These are phyloP conservation scores for Phengaris arion DNA, from an alignment of 2,888 invertebrate species.

Conservation along the genomic window DNA sequence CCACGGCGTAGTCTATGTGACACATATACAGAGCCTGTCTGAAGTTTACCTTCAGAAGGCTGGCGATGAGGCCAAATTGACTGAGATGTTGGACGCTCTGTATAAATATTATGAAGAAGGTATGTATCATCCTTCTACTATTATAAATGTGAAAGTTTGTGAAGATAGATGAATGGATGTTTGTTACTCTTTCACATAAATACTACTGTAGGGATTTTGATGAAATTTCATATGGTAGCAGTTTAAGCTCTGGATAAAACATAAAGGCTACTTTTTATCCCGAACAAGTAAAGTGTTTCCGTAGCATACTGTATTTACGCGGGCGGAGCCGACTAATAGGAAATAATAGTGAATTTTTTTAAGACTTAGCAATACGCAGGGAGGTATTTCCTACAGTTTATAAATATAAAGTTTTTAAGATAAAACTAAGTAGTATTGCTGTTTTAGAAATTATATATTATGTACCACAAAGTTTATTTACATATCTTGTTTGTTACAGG, in stretches of 20 bases:
- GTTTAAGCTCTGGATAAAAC: too few species aligned
- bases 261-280: too few species aligned
- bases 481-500: constrained; percentile 46
- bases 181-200: too few species aligned
- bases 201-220: too few species aligned
- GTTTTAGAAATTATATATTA: background rate
- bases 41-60: constrained; percentile 82
- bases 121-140: constrained; percentile 35
- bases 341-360: background rate
- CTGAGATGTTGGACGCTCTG: constrained; percentile 78
- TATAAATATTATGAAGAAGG: constrained; percentile 78
- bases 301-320: too few species aligned
- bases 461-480: background rate
- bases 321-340: too few species aligned
- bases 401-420: too few species aligned
- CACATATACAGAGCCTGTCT: constrained; percentile 78
- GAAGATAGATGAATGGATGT: too few species aligned
- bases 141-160: too few species aligned
- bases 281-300: too few species aligned
- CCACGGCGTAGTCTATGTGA: constrained; percentile 79
- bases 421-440: background rate
- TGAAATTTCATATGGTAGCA: too few species aligned
- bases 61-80: constrained; percentile 69
- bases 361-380: background rate
- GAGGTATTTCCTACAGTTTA: too few species aligned